Evolutionary conservation across 2,888 invertebrate genomes (phyloP).

Genomic region (Idaea biselata): DNA sequence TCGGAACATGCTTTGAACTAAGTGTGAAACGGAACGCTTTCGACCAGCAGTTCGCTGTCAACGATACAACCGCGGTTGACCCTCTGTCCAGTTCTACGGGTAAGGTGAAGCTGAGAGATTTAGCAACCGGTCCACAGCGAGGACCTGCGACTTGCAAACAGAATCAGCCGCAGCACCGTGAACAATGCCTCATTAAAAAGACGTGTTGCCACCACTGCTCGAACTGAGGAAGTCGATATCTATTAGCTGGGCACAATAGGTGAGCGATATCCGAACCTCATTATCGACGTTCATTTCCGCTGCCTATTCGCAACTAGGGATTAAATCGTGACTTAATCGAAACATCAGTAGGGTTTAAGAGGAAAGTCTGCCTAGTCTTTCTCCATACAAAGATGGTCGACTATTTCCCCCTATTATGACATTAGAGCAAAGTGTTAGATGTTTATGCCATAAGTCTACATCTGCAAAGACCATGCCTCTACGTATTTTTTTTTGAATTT

Average conservation of each 20-base stretch:
- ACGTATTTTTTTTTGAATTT: too few relatives aligned
- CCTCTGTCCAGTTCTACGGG: too few relatives aligned
- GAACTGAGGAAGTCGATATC: slow-evolving; percentile 78
- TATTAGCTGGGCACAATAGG: slow-evolving; percentile 79
- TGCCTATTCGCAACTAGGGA: slow-evolving; percentile 71
- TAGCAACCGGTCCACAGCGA: slow-evolving; percentile 50
- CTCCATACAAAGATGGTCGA: too few relatives aligned
- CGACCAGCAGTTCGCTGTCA: too few relatives aligned
- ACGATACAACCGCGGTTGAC: too few relatives aligned
- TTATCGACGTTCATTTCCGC: slow-evolving; percentile 76
- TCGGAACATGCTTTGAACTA: too few relatives aligned
- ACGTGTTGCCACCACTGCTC: slow-evolving; percentile 60
- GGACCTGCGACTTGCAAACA: slow-evolving; percentile 56
- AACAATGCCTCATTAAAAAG: slow-evolving; percentile 75
- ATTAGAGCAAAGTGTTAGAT: too few relatives aligned
- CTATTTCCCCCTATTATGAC: too few relatives aligned
- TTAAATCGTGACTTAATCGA: slow-evolving; percentile 50
- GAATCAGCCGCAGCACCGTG: slow-evolving; percentile 64
- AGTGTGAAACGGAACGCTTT: too few relatives aligned
- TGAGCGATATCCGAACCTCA: slow-evolving; percentile 81
- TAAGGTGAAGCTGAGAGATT: slow-evolving; percentile 29
- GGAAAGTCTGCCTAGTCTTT: too few relatives aligned
- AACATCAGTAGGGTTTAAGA: slow-evolving; percentile 31
- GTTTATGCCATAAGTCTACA: too few relatives aligned
- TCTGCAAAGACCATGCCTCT: too few relatives aligned